A percentile compares a stretch with the other conserved stretches of the same genome.
Conservation (phyloP, 1,140 invertebrate genomes). For the Drosophila lacertosa region DNA sequence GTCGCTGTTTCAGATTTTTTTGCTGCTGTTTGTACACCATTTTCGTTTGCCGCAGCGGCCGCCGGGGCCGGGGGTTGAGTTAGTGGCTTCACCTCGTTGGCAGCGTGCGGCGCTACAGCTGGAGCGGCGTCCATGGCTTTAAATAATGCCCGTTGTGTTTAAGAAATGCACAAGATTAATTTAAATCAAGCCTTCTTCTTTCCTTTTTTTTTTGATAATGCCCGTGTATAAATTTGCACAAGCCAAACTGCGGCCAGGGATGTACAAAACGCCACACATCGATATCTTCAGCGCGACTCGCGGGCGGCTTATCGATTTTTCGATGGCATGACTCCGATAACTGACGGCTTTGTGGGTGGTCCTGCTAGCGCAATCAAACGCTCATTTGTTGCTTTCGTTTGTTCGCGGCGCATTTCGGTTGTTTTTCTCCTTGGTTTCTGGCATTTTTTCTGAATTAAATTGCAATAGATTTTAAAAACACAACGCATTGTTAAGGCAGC, state of each 20-base stretch:
- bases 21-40: conserved; percentile 77
- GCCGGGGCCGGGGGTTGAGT: conserved; percentile 42
- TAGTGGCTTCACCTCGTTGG: conserved; percentile 46
- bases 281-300: conserved; percentile 30
- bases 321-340: conserved; percentile 14
- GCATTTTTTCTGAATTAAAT: conserved; percentile 45
- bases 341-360: conserved; percentile 40
- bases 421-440: conserved; percentile 36
- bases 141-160: conserved; percentile 41
- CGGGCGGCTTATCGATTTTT: conserved; percentile 26
- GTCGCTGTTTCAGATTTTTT: conserved; percentile 61
- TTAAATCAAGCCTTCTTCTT: conserved; percentile 52
- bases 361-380: conserved; percentile 39
- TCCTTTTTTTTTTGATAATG: conserved; percentile 23
- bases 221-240: conserved; percentile 48
- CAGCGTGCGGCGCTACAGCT: conserved; percentile 39
- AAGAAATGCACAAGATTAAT: conserved; percentile 44
- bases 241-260: conserved; percentile 49
- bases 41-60: conserved; percentile 63
- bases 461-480: background rate
- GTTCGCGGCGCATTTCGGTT: conserved; percentile 47
- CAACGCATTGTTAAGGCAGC: background rate
- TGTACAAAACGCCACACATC: conserved; percentile 44
- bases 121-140: conserved; percentile 60
- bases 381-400: conserved; percentile 43